Evolutionary conservation across 2,797 vertebrate species (phyloP).

Genomic region (Neosalanx taihuensis): DNA sequence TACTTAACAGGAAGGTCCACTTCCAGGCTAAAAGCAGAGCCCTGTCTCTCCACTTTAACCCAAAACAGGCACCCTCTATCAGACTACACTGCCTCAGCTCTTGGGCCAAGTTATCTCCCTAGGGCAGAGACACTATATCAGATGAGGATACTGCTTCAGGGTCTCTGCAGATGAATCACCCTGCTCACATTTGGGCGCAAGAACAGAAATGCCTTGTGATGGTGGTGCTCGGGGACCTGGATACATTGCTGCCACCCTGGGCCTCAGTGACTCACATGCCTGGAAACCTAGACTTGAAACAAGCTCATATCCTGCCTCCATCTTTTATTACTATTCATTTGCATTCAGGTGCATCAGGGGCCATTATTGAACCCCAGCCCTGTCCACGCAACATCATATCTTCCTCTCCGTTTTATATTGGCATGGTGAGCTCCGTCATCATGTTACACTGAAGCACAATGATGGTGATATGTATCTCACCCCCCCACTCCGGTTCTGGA

Average conservation of each 20-base stretch:
- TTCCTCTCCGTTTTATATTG: neutral
- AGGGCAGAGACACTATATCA: conserved; percentile 19
- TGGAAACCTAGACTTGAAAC: conserved; percentile 3
- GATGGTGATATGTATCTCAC: conserved; percentile 26
- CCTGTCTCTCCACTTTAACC: too few species aligned
- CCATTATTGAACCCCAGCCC: conserved; percentile 30
- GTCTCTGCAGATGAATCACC: conserved; percentile 40
- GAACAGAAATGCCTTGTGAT: conserved; percentile 21
- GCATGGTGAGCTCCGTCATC: conserved; percentile 36
- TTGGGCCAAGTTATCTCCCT: neutral
- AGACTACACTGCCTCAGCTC: too few species aligned
- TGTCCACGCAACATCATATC: conserved; percentile 28
- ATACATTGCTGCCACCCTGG: neutral
- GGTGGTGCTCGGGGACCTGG: neutral
- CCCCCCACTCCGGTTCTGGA: conserved; percentile 28
- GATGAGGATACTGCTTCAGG: conserved; percentile 23
- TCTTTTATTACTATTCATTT: conserved; percentile 22
- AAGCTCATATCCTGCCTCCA: conserved; percentile 25
- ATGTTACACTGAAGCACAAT: conserved; percentile 41
- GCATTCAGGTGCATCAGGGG: conserved; percentile 19
- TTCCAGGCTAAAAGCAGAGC: too few species aligned
- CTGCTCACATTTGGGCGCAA: neutral
- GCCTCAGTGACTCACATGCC: neutral
- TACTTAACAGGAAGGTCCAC: too few species aligned
- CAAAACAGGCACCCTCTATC: too few species aligned